Evolutionary conservation across 1,140 invertebrate genomes (phyloP), one percentile per base, ranked within the genome.

Genomic region (Brachystomella parvula): DNA sequence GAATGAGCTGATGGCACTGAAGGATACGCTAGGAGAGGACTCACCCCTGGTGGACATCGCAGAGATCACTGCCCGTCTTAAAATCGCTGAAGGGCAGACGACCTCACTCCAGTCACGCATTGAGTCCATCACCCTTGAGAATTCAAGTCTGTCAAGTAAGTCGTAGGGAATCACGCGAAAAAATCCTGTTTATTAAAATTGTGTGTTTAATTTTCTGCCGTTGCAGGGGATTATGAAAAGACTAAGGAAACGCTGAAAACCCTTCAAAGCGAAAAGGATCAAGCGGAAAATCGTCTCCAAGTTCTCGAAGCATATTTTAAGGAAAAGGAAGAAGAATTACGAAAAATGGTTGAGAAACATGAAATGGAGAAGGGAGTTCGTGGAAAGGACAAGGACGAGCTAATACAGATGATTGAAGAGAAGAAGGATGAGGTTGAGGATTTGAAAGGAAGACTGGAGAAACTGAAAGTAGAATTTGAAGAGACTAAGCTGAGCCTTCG

Each of bases 241-340:
- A 53, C 56, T 9, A 68, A 60, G 28, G 29, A 35, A 19, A 44
- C 28, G 1, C 29, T 63, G 12, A n/a, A 28, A 17, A 47, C 12
- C 24, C 30, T 68, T 19, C 31, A 63, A 28, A 32, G 15, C 2
- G 66, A 71, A 39, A 71, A 68, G 26, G 72, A 73, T 3, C 15
- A 59, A 29, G 57, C 72, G 17, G 65, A 62, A 28, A 73, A 70
- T 63, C 61, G 61, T 32, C 63, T 73, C 3, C 17, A 39, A 24
- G 72, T 73, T 17, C 61, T 73, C 12, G 69, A 73, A 65, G 39
- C 61, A 21, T 73, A 60, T n/a, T 73, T 73, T 47, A 70, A 71
- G 61, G 70, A 73, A 35, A 68, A 70, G 19, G 72, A 73, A 49
- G 69, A 71, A 32, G 72, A 73, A 57, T 57, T 71, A 12, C 56